Evolutionary conservation across 2,113 vertebrate species (phyloP).

Genomic region (Equus przewalskii): DNA sequence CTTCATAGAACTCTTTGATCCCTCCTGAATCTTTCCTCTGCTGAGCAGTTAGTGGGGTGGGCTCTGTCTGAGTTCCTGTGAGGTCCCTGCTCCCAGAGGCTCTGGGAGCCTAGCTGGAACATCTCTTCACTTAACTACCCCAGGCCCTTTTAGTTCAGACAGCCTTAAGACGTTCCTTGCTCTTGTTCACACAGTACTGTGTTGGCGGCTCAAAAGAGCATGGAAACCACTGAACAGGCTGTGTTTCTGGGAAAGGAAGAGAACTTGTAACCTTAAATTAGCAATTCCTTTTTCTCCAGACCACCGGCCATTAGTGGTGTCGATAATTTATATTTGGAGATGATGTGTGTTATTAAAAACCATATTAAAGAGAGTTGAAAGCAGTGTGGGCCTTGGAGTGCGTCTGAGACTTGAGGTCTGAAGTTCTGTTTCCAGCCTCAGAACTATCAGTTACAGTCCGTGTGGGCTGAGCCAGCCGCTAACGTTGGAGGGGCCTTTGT

Average conservation of each 20-base stretch:
- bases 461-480: not conserved
- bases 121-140: not conserved
- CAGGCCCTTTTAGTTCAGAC: not conserved
- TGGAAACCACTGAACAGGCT: not conserved
- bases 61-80: not conserved
- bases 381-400: not conserved
- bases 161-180: not conserved
- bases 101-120: not conserved
- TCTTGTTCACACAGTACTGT: not conserved
- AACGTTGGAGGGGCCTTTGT: not conserved
- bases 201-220: not conserved
- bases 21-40: not conserved
- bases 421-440: conserved; percentile 3
- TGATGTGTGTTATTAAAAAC: not conserved
- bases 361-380: not conserved
- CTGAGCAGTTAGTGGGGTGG: not conserved
- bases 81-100: not conserved
- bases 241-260: not conserved
- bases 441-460: not conserved
- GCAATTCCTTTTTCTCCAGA: not conserved
- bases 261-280: not conserved
- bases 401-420: not conserved
- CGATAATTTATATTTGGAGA: not conserved
- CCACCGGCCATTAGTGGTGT: not conserved
- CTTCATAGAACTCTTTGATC: not conserved